Evolutionary conservation across 2,797 vertebrate species (phyloP), one percentile per base, ranked within the genome.

Genomic region (Oryzias sinensis): DNA sequence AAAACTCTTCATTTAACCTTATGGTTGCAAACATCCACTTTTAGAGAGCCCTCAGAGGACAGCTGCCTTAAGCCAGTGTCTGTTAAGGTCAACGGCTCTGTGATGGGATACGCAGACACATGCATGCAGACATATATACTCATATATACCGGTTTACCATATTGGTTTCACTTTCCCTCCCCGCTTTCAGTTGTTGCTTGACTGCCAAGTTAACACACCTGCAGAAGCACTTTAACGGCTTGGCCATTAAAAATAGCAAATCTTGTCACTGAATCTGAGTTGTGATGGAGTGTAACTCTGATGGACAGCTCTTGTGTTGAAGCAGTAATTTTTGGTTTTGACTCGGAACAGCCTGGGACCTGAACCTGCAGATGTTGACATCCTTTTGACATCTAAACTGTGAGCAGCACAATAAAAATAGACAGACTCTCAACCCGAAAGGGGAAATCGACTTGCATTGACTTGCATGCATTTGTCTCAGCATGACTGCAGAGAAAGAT

Each of bases 31-130:
- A 74, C 66, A 65, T 73, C 49, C 61, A 64, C 79, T 81, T 22
- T 86, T 76, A 67, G 76, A 74, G 66, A 49, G 64, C 62, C 68
- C 54, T 70, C 17, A 65, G 41, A 78, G 67, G 71, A 65, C 76
- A 65, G 61, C 40, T 37, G 76, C 82, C 70, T 43, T 53, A 20
- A 62, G 86, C 68, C 65, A 33, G n/a, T 56, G 72, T 49, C 62
- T 76, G 64, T 76, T 40, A 69, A 58, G 68, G 78, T 76, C 17
- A 37, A 37, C 45, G 53, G 77, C 77, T 85, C 81, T 83, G 85
- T 88, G 79, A 90, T 77, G 65, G 33, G 57, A 82, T 53, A 40
- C 33, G 45, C 43, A 56, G 44, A 72, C 48, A 62, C 51, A 66
- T 29, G 53, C 47, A 66, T 52, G 7, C 27, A 62, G 48, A 61